Evolutionary conservation across 2,797 vertebrate genomes (phyloP), one percentile per base, ranked within the genome.

Genomic region (Petrocephalus schoutedeni): DNA sequence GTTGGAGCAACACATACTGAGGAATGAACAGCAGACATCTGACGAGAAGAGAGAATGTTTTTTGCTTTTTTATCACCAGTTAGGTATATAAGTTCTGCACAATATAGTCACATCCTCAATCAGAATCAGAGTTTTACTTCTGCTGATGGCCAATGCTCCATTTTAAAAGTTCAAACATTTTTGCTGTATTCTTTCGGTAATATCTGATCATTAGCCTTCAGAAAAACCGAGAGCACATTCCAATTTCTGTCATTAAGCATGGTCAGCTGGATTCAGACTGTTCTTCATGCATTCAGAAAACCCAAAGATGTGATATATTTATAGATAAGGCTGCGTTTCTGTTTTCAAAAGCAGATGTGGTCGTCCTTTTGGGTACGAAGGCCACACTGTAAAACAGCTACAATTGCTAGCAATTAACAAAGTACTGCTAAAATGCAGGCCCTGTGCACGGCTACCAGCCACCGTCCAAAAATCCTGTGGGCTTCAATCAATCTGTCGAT

Each of bases 21-120:
- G 94, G 92, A 91, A 94, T 94, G 89, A 88, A 88, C 92, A 93
- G 94, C 93, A 93, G 90, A 92, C 90, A 89, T 89, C 90, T 91
- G 54, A 71, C 51, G 45, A 19, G 88, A 71, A 88, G 67, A 56
- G 58, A 86, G 5, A 45, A 89, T 54, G 19, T 83, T 16, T 45
- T 45, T 36, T 77, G 36, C 5, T 91, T 90, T 89, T 92, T 90
- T 89, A 57, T 91, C 88, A 85, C 88, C 84, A 87, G 61, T 88
- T 91, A 14, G 58, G 87, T 49, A 88, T 83, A 51, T 16, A 36
- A 77, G 10, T n/a, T 83, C 21, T 28, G 10, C 23, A 45, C 14
- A 19, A 21, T 58, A 77, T 61, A 88, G 82, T 84, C 6, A 14
- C 41, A 51, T 45, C 23, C 58, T 64, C 36, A 28, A 51, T 21